Conservation (phyloP, 2,797 vertebrate genomes). For the Scolopax rusticola region DNA sequence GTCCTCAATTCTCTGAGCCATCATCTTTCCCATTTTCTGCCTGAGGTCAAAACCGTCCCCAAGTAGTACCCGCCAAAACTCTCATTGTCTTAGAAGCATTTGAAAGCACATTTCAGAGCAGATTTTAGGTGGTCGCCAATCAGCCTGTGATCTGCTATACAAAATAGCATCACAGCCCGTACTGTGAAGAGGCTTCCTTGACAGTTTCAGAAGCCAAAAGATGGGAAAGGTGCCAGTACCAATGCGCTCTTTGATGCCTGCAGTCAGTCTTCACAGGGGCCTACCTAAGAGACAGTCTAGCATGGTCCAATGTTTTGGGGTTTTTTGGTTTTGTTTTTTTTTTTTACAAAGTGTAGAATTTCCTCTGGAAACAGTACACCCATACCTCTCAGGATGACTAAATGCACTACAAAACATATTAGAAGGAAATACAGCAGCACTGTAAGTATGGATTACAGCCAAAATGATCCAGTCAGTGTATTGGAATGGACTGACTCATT, state of each 20-base stretch:
- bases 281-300: background rate
- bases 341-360: background rate
- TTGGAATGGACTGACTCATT: slow-evolving; percentile 28
- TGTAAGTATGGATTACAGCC: background rate
- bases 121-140: background rate
- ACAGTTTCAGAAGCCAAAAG: background rate
- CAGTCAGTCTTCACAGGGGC: background rate
- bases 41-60: background rate
- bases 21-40: rapidly evolving
- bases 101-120: background rate
- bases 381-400: background rate
- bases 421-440: background rate
- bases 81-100: background rate
- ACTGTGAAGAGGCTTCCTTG: background rate
- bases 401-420: background rate
- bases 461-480: background rate
- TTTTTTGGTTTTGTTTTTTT: background rate
- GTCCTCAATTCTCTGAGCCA: too few species aligned
- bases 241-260: background rate
- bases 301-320: background rate
- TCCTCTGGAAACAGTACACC: background rate
- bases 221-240: background rate
- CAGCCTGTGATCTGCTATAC: background rate
- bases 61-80: background rate
- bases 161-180: background rate